Percentiles rank a stretch among this genome's conserved stretches.
Evolutionary conservation across 2,888 invertebrate genomes (phyloP).

Genomic region (Leucoma salicis): DNA sequence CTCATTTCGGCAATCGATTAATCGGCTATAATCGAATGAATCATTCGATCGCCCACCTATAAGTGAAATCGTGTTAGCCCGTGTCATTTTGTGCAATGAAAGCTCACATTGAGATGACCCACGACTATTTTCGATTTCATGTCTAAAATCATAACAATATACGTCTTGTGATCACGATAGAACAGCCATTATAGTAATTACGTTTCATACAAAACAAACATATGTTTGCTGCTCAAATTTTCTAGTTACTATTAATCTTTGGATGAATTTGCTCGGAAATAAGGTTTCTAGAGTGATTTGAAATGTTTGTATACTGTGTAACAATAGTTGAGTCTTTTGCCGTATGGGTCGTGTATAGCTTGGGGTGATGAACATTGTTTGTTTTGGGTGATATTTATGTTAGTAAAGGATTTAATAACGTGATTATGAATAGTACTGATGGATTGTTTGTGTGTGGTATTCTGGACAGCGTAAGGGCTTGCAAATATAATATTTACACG

Average conservation of each 20-base stretch:
- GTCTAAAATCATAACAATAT: constrained; percentile 75
- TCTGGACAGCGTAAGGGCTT: constrained; percentile 26
- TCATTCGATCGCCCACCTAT: constrained; percentile 35
- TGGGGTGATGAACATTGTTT: constrained; percentile 72
- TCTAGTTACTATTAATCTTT: constrained; percentile 11
- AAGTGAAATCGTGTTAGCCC: constrained; percentile 63
- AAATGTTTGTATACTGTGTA: constrained; percentile 51
- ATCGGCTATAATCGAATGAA: constrained; percentile 32
- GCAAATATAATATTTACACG: no score
- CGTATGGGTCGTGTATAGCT: constrained; percentile 71
- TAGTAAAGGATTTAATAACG: constrained; percentile 46
- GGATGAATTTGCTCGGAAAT: constrained; percentile 17
- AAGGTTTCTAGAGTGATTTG: constrained; percentile 26
- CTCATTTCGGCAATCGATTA: constrained; percentile 36
- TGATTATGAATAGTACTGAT: constrained; percentile 55
- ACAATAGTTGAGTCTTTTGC: constrained; percentile 66
- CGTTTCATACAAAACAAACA: constrained; percentile 48
- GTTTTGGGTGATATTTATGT: constrained; percentile 62
- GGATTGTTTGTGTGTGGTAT: constrained; percentile 55
- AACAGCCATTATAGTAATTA: constrained; percentile 72
- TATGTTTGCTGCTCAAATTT: constrained; percentile 37
- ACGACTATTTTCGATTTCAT: constrained; percentile 72
- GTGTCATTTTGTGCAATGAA: constrained; percentile 61
- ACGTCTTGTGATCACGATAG: constrained; percentile 67
- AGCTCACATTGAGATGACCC: constrained; percentile 64